Evolutionary conservation across 2,888 invertebrate species (phyloP), one percentile per base, ranked within the genome.

Genomic region (Coecobrya sp.): DNA sequence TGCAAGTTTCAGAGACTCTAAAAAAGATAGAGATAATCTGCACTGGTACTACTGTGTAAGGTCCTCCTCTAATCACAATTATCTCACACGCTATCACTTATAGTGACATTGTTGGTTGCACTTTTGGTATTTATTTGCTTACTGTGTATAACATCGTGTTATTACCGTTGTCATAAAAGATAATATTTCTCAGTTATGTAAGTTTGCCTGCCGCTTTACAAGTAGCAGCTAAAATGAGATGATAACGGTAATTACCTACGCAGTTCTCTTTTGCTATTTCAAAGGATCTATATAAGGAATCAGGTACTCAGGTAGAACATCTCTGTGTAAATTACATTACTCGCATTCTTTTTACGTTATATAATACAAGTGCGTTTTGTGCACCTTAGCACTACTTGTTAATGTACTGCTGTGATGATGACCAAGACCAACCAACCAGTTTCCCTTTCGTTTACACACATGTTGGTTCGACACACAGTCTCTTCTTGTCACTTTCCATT

Each of bases 401-500:
- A n/a, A n/a, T n/a, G n/a, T n/a, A n/a, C n/a, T n/a, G n/a, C n/a
- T 65, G 27, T 4, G 3, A 70, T 36, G 7, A n/a, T 36, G n/a
- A 70, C 22, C 73, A 73, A 73, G 36, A 27, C 30, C 36, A 30
- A 70, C n/a, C n/a, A 70, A 84, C 82, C 79, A 81, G 91, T 91
- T 91, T 91, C 86, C 86, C 86, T 86, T 86, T 82, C 42, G 55
- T 30, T 36, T 62, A 19, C 84, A 8, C 42, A 42, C 25, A 4
- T 55, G 73, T 55, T 65, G 87, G 45, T 87, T 49, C 45, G 81
- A 25, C 13, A 5, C 13, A 5, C 42, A 76, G 25, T 73, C 86
- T 22, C 86, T 85, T 76, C 84, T 68, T 91, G 91, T 70, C 91
- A 86, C 91, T 91, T 91, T 91, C 91, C 81, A 91, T 91, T 91